A percentile compares a stretch with the other conserved stretches of the same genome.
These are phyloP conservation scores for Gymnothorax reevesii DNA, from an alignment of 2,797 vertebrate genomes.

Conservation along the genomic window DNA sequence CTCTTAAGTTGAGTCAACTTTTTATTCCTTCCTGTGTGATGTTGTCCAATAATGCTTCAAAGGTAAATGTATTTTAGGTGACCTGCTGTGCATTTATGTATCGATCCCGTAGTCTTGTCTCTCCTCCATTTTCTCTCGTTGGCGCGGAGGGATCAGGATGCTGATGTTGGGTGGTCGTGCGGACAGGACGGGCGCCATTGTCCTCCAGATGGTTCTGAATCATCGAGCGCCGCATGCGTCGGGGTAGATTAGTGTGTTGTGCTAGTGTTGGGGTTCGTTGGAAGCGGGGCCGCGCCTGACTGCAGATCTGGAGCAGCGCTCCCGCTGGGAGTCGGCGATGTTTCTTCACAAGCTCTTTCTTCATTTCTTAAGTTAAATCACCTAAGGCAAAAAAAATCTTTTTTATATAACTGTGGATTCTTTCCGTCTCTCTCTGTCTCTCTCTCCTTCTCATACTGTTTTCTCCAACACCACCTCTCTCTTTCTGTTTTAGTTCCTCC, in stretches of 20 bases:
- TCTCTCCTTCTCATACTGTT: not conserved
- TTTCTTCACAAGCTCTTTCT: not conserved
- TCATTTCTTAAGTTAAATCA: not conserved
- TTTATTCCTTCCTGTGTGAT: too few species aligned
- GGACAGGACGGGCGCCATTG: not conserved
- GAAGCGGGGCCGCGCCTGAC: not conserved
- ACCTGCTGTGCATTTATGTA: not conserved
- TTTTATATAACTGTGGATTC: not conserved
- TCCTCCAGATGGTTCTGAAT: not conserved
- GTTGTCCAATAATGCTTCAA: too few species aligned
- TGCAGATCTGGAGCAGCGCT: not conserved
- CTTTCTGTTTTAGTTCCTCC: not conserved
- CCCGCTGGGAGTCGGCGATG: not conserved
- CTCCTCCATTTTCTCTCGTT: not conserved
- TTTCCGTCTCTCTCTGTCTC: conserved; percentile 6
- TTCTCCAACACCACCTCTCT: not conserved
- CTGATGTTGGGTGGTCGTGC: not conserved
- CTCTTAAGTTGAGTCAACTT: too few species aligned
- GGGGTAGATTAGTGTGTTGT: not conserved
- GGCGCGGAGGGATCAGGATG: not conserved
- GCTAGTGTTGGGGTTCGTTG: not conserved
- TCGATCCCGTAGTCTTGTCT: not conserved
- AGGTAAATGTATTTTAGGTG: too few species aligned
- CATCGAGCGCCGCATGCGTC: not conserved
- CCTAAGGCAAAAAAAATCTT: not conserved